These are phyloP conservation scores for Hydrotaea diabolus DNA, from an alignment of 2,888 invertebrate genomes.

Conservation along the genomic window DNA sequence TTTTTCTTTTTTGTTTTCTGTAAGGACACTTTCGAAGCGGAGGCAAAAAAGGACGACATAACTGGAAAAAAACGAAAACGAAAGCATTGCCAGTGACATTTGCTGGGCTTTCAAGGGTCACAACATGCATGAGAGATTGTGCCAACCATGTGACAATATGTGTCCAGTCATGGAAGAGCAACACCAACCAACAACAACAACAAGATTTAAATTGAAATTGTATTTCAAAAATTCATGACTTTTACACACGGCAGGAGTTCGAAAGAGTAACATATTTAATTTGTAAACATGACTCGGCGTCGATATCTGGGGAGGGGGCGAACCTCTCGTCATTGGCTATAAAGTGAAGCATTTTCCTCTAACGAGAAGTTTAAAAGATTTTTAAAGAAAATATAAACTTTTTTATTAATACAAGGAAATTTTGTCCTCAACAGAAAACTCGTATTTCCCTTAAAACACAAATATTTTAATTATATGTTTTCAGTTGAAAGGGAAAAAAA, in stretches of 20 bases:
- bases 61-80: neutral
- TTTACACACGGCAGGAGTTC: conserved; percentile 1
- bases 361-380: too few species aligned
- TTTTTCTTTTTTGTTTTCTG: too few species aligned
- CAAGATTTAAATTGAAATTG: neutral
- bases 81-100: conserved; percentile 25
- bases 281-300: neutral
- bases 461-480: too few species aligned
- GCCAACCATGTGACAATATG: neutral
- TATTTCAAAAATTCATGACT: neutral
- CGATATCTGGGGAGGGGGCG: neutral
- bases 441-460: too few species aligned
- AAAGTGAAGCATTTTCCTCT: too few species aligned
- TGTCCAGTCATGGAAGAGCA: neutral
- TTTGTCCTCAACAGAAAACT: too few species aligned
- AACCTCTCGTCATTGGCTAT: too few species aligned
- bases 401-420: too few species aligned
- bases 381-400: too few species aligned
- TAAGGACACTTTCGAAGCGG: conserved; percentile 15
- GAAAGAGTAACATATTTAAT: neutral
- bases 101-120: neutral
- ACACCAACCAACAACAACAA: too few species aligned
- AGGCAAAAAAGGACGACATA: conserved; percentile 7
- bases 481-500: too few species aligned
- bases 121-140: neutral